Percentiles rank a stretch among this genome's conserved stretches.
Evolutionary conservation across 1,140 invertebrate species (phyloP).

Genomic region (Physella acuta): DNA sequence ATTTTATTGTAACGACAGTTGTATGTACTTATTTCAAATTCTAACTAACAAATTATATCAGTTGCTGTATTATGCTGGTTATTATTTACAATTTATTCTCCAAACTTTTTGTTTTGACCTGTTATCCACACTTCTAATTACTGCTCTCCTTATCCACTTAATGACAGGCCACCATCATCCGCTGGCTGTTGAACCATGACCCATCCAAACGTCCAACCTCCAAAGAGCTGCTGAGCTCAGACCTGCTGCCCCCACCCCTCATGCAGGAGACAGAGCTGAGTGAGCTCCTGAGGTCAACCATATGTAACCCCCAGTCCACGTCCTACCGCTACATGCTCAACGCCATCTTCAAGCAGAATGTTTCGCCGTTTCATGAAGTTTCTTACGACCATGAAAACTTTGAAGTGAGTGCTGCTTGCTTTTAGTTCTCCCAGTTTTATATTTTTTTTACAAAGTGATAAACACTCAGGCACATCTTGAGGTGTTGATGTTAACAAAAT

Average conservation of each 20-base stretch:
- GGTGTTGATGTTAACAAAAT: too few species aligned
- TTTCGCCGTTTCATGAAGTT: slow-evolving; percentile 71
- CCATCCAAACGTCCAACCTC: slow-evolving; percentile 79
- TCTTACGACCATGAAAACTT: slow-evolving; percentile 73
- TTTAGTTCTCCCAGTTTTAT: too few species aligned
- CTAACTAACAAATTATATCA: too few species aligned
- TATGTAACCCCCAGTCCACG: slow-evolving; percentile 79
- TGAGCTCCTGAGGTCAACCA: slow-evolving; percentile 74
- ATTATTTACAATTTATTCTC: too few species aligned
- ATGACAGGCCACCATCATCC: slow-evolving; percentile 60
- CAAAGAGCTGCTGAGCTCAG: slow-evolving; percentile 77
- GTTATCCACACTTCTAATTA: too few species aligned
- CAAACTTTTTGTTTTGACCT: too few species aligned
- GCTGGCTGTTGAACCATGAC: slow-evolving; percentile 85
- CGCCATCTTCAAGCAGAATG: slow-evolving; percentile 67
- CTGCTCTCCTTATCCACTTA: too few species aligned
- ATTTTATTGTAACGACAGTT: too few species aligned
- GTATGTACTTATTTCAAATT: too few species aligned
- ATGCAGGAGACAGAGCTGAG: slow-evolving; percentile 79
- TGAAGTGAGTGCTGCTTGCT: slow-evolving; percentile 49
- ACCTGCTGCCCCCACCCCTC: slow-evolving; percentile 75
- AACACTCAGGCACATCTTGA: too few species aligned
- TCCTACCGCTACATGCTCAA: slow-evolving; percentile 76
- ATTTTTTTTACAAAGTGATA: too few species aligned
- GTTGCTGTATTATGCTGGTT: too few species aligned